Evolutionary conservation across 1,140 invertebrate genomes (phyloP).

Genomic region (Drosophila takahashii): DNA sequence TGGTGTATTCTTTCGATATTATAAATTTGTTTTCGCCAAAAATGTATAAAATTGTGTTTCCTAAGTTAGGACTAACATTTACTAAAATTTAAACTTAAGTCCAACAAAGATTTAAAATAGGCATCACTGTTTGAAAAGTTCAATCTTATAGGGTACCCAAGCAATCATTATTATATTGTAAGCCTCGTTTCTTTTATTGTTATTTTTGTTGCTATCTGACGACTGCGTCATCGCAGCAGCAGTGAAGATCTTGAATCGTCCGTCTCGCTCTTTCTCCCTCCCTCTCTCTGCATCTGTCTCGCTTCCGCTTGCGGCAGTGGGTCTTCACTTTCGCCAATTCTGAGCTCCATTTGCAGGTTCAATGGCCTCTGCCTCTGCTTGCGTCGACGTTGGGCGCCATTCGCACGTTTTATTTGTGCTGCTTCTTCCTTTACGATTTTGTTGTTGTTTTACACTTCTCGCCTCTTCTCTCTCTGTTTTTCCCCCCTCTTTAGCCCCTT

Average conservation of each 20-base stretch:
- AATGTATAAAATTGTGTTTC: no score
- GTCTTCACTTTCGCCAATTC: conserved; percentile 83
- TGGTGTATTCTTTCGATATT: no score
- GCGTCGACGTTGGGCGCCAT: conserved; percentile 61
- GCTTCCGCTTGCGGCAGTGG: conserved; percentile 72
- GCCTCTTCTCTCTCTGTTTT: conserved; percentile 13
- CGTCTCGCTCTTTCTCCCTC: conserved; percentile 24
- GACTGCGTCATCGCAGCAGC: conserved; percentile 68
- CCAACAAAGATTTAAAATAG: no score
- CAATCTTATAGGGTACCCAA: conserved; percentile 2
- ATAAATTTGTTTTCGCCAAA: no score
- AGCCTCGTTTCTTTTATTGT: conserved; percentile 42
- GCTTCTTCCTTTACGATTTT: conserved; percentile 10
- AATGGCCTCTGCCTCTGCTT: conserved; percentile 52
- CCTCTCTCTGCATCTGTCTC: conserved; percentile 9
- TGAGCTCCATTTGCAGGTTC: conserved; percentile 80
- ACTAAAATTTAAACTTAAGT: no score
- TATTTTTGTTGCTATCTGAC: conserved; percentile 54
- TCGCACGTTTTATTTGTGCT: conserved; percentile 66
- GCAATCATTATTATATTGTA: neutral
- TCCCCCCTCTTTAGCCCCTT: neutral
- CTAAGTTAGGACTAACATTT: no score
- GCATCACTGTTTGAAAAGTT: no score
- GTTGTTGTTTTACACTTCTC: conserved; percentile 30
- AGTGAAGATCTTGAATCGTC: conserved; percentile 41